phyloP scores from a whole-genome alignment of 2,888 invertebrate species.

The Melangyna quadrimaculata region DNA sequence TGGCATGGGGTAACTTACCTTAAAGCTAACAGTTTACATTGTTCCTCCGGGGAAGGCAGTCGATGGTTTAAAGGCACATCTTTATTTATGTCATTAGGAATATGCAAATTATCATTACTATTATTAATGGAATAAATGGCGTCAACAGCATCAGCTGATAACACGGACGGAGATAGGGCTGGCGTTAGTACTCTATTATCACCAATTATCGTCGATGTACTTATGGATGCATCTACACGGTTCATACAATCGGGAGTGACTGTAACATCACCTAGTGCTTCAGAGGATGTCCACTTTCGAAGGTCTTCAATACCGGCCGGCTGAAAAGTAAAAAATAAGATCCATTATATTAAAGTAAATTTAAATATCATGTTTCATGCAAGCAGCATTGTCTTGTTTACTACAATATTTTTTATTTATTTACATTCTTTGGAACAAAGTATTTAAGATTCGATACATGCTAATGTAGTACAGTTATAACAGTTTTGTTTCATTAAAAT shows the following conservation, averaged over 20 bases:
- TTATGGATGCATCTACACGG: constrained; percentile 83
- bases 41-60: constrained; percentile 93
- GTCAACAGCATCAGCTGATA: constrained; percentile 80
- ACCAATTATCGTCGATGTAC: constrained; percentile 79
- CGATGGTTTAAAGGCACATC: constrained; percentile 89
- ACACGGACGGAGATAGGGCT: constrained; percentile 80
- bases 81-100: constrained; percentile 80
- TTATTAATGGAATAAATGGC: constrained; percentile 78
- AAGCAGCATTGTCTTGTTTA: too few relatives aligned
- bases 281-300: constrained; percentile 90
- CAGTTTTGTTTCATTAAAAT: too few relatives aligned
- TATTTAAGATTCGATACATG: too few relatives aligned
- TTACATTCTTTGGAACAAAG: too few relatives aligned
- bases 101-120: constrained; percentile 78
- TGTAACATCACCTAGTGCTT: constrained; percentile 88
- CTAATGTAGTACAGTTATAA: too few relatives aligned
- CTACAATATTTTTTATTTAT: too few relatives aligned
- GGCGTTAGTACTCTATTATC: constrained; percentile 79
- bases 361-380: too few relatives aligned
- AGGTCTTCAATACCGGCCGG: constrained; percentile 90
- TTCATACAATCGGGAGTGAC: constrained; percentile 90
- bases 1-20: constrained; percentile 87
- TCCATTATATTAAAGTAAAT: not conserved
- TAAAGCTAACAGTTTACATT: constrained; percentile 90
- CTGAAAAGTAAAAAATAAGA: constrained; percentile 80